A percentile compares a stretch with the other conserved stretches of the same genome.
phyloP scores from a whole-genome alignment of 2,113 vertebrate species.

The Cranoglanis bouderius region DNA sequence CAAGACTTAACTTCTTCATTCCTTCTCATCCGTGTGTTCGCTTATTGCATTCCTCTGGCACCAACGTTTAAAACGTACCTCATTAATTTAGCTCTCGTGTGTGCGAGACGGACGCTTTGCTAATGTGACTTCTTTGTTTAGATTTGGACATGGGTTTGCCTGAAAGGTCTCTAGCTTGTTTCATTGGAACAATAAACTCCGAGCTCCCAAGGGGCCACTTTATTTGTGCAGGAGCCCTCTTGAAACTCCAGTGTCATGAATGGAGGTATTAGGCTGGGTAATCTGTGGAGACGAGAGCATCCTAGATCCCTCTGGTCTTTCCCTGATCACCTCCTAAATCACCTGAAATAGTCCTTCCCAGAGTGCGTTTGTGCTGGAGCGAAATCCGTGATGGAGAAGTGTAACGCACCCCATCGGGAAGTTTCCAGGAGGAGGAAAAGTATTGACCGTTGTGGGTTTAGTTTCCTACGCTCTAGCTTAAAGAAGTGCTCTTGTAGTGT shows the following conservation, averaged over 20 bases:
- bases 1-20: not conserved
- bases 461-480: not conserved
- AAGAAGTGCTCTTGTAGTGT: not conserved
- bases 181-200: conserved; percentile 70
- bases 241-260: conserved; percentile 62
- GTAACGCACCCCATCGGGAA: not conserved
- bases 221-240: conserved; percentile 67
- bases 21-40: not conserved
- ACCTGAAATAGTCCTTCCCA: conserved; percentile 28
- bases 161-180: conserved; percentile 63
- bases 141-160: conserved; percentile 35
- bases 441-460: not conserved
- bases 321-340: conserved; percentile 47
- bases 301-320: conserved; percentile 40
- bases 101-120: not conserved
- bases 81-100: not conserved
- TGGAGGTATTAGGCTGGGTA: conserved; percentile 35
- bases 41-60: not conserved
- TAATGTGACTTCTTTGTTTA: not conserved
- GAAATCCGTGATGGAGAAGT: not conserved
- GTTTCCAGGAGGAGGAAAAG: not conserved
- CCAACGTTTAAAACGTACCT: not conserved
- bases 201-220: conserved; percentile 66
- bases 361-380: not conserved
- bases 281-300: conserved; percentile 46